Evolutionary conservation across 2,888 invertebrate genomes (phyloP).

Genomic region (Noctua comes): DNA sequence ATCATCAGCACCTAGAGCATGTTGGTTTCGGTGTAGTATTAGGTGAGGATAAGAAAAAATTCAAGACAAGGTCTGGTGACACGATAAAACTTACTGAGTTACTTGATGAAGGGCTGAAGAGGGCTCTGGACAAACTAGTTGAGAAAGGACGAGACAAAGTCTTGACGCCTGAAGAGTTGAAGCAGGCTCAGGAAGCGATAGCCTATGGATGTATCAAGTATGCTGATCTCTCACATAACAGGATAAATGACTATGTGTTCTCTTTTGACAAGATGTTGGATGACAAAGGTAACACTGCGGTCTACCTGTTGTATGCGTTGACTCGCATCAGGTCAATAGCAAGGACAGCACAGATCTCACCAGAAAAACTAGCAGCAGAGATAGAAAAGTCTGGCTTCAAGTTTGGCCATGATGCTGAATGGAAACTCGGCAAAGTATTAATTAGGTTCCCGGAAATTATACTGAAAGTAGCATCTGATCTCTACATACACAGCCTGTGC

Average conservation of each 20-base stretch:
- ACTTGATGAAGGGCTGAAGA: slow-evolving; percentile 96
- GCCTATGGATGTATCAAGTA: slow-evolving; percentile 99
- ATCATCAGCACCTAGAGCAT: slow-evolving; percentile 94
- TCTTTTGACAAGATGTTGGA: slow-evolving; percentile 99
- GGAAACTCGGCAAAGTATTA: slow-evolving; percentile 97
- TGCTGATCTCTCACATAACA: slow-evolving; percentile 98
- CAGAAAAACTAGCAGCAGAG: slow-evolving; percentile 91
- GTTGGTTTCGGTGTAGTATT: slow-evolving; percentile 99
- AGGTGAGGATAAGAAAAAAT: slow-evolving; percentile 99
- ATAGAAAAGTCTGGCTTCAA: slow-evolving; percentile 91
- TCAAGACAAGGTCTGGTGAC: slow-evolving; percentile 99
- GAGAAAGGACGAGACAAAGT: slow-evolving; percentile 97
- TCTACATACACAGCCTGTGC: slow-evolving; percentile 96
- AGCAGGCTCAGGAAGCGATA: slow-evolving; percentile 96
- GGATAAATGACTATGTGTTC: slow-evolving; percentile 98
- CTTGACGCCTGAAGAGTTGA: slow-evolving; percentile 94
- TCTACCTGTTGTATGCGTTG: slow-evolving; percentile 98
- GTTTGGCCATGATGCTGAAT: slow-evolving; percentile 97
- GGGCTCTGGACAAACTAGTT: slow-evolving; percentile 94
- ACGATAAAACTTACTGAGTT: slow-evolving; percentile 96
- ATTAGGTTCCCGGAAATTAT: slow-evolving; percentile 97
- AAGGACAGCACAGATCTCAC: slow-evolving; percentile 93
- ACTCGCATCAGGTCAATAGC: slow-evolving; percentile 98
- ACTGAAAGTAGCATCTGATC: slow-evolving; percentile 94
- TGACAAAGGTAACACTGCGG: slow-evolving; percentile 99